A percentile compares a stretch with the other conserved stretches of the same genome.
These are phyloP conservation scores for Galerucella calmariensis DNA, from an alignment of 2,888 invertebrate species.

Conservation along the genomic window DNA sequence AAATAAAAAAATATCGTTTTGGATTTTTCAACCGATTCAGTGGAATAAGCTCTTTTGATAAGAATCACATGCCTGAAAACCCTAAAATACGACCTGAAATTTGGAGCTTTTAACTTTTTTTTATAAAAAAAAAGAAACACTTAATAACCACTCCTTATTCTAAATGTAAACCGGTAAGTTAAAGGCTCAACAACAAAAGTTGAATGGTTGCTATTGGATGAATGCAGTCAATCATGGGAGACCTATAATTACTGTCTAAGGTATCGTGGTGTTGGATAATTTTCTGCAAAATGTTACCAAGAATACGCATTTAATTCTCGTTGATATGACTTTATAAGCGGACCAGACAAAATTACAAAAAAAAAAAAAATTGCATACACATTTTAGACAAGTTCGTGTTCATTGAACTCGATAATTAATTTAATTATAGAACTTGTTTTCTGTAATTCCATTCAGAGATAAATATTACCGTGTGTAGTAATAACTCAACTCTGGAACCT, in stretches of 20 bases:
- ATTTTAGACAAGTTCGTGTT: constrained; percentile 26
- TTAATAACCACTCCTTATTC: constrained; percentile 59
- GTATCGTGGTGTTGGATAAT: constrained; percentile 45
- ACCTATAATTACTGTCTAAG: constrained; percentile 54
- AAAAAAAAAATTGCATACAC: constrained; percentile 13
- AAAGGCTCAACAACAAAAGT: constrained; percentile 44
- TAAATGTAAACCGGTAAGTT: constrained; percentile 54
- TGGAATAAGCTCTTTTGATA: constrained; percentile 36
- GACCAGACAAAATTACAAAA: constrained; percentile 22
- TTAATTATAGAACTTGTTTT: constrained; percentile 24
- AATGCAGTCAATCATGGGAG: constrained; percentile 58
- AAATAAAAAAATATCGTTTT: too few species aligned
- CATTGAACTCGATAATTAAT: constrained; percentile 32
- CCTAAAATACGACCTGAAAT: constrained; percentile 49
- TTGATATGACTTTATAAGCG: constrained; percentile 41
- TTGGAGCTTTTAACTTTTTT: constrained; percentile 56
- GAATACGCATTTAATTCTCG: constrained; percentile 37
- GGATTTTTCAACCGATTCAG: constrained; percentile 22
- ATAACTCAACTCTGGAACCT: too few species aligned
- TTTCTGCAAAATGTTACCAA: constrained; percentile 42
- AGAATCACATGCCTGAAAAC: constrained; percentile 51
- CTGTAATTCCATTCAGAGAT: background rate
- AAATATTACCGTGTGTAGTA: background rate
- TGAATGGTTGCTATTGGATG: constrained; percentile 50
- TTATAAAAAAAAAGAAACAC: constrained; percentile 48